Conservation (phyloP, 1,140 invertebrate genomes). For the Hylaeus anthracinus region DNA sequence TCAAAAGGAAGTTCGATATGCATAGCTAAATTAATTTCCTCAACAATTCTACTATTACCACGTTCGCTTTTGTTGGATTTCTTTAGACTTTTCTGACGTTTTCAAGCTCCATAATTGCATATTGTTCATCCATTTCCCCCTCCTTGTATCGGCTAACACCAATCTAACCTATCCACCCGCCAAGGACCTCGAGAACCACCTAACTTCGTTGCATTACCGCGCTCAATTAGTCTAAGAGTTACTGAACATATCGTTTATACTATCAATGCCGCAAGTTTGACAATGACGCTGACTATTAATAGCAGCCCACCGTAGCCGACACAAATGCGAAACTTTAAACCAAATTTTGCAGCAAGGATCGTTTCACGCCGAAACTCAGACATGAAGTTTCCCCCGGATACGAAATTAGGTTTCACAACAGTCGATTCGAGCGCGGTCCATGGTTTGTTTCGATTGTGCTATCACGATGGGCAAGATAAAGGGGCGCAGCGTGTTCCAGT, state of each 20-base stretch:
- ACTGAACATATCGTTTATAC: neutral
- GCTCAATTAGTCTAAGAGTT: neutral
- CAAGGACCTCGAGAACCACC: too few relatives aligned
- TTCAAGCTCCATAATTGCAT: too few relatives aligned
- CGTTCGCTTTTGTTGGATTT: too few relatives aligned
- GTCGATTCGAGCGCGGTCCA: constrained; percentile 8
- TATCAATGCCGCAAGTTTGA: neutral
- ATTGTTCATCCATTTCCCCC: too few relatives aligned
- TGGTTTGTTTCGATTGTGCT: neutral
- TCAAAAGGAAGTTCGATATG: too few relatives aligned
- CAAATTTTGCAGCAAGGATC: constrained; percentile 14
- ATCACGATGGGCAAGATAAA: constrained; percentile 23
- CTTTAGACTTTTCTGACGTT: too few relatives aligned
- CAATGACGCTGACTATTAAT: neutral
- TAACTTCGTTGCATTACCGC: too few relatives aligned
- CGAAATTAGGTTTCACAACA: constrained; percentile 3
- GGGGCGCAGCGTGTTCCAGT: constrained; percentile 18
- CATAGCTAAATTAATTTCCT: too few relatives aligned
- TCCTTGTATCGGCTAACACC: too few relatives aligned
- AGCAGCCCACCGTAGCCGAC: neutral
- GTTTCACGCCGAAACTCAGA: neutral
- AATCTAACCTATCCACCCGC: too few relatives aligned
- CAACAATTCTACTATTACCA: too few relatives aligned
- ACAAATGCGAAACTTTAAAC: constrained; percentile 3
- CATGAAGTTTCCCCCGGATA: constrained; percentile 8